Percentiles rank a stretch among this genome's conserved stretches.
phyloP scores from a whole-genome alignment of 1,140 invertebrate species.

The Sycophila sp. region DNA sequence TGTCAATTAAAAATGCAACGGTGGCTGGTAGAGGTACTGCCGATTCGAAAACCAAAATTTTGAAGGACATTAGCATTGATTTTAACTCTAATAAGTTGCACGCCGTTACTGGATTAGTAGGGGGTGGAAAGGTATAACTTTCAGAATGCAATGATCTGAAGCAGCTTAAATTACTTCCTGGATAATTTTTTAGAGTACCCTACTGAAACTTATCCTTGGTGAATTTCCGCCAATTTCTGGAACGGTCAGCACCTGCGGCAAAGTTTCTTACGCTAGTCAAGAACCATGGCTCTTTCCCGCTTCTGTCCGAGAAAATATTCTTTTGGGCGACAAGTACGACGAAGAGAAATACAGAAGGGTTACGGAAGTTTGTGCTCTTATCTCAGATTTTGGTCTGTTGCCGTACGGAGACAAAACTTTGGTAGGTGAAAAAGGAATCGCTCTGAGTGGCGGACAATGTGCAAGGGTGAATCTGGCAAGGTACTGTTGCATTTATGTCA shows the following conservation, averaged over 20 bases:
- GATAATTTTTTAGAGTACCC: conserved; percentile 72
- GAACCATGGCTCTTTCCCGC: conserved; percentile 81
- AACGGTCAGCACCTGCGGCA: conserved; percentile 40
- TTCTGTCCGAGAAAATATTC: conserved; percentile 80
- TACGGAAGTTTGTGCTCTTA: conserved; percentile 77
- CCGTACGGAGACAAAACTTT: conserved; percentile 85
- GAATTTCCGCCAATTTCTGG: conserved; percentile 76
- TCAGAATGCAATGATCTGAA: background rate
- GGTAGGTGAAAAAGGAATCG: conserved; percentile 86
- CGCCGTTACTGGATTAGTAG: background rate
- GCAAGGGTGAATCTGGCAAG: conserved; percentile 86
- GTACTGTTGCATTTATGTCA: background rate
- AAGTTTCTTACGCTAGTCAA: conserved; percentile 79
- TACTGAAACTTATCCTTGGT: conserved; percentile 77
- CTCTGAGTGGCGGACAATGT: conserved; percentile 89
- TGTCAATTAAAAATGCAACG: background rate
- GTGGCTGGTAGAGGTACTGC: background rate
- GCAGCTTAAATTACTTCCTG: background rate
- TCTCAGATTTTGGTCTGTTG: conserved; percentile 79
- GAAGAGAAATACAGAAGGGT: conserved; percentile 76
- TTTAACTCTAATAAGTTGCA: background rate
- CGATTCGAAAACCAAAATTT: background rate
- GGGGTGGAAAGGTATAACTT: background rate
- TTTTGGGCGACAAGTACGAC: conserved; percentile 80
- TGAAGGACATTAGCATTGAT: background rate